These are phyloP conservation scores for Dasyornis broadbenti DNA, from an alignment of 2,113 vertebrate genomes.

Conservation along the genomic window DNA sequence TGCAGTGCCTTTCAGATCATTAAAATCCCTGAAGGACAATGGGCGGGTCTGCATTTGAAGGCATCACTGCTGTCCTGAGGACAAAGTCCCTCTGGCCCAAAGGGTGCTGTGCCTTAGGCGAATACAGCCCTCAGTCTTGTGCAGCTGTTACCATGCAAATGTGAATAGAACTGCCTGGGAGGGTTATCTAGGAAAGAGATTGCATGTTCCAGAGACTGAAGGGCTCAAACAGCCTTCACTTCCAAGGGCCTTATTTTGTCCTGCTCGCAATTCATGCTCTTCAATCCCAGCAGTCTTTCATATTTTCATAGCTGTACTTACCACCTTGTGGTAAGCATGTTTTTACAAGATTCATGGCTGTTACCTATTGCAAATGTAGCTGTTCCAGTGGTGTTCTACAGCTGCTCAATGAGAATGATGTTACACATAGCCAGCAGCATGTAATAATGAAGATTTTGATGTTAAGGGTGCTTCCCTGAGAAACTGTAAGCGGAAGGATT, in stretches of 20 bases:
- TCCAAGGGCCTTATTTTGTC: not conserved
- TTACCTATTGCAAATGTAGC: not conserved
- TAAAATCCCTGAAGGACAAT: not conserved
- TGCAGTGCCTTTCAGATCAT: not conserved
- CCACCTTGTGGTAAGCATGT: not conserved
- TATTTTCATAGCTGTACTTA: not conserved
- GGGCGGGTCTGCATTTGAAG: not conserved
- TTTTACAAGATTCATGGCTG: not conserved
- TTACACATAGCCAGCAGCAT: not conserved
- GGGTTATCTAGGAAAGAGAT: not conserved
- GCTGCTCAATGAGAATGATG: not conserved
- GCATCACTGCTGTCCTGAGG: not conserved
- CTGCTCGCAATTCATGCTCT: not conserved
- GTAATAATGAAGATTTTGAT: not conserved
- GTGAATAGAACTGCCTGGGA: not conserved
- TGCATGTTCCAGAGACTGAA: not conserved
- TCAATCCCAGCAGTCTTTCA: not conserved
- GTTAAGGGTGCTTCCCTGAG: not conserved
- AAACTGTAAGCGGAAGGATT: not conserved
- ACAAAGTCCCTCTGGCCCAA: not conserved
- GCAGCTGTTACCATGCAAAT: not conserved
- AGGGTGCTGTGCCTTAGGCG: not conserved
- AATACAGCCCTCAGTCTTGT: not conserved
- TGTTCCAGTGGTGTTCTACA: not conserved
- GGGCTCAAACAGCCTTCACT: not conserved